Base-by-base conservation (phyloP, 2,113 vertebrate genomes). In the Echinops telfairi region DNA sequence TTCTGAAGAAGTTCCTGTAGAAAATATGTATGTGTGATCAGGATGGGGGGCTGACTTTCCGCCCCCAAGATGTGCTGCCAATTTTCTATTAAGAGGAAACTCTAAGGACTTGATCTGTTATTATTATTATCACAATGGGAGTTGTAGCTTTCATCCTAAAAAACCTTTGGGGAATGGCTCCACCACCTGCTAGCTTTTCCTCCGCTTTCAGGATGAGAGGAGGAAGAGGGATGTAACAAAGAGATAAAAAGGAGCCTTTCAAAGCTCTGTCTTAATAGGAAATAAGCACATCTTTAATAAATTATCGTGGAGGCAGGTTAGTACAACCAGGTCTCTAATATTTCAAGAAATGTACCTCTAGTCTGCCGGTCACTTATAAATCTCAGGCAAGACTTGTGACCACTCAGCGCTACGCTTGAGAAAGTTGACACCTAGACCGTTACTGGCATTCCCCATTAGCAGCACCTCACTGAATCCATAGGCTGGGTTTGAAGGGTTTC, bases 251-350 rank as follows among this genome's bases (percentile, higher is more conserved):
- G 47, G 47, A 23, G 68, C 23, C 31, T 36, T 57, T 43, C 53
- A 85, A 85, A 70, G 31, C 4, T 75, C 83, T 76, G n/a, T 75
- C 57, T 76, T 90, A 27, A 68, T 38, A 43, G 57, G 84, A 87
- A 86, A 71, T 11, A 29, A 86, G 57, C 36, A 79, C 70, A 70
- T 64, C n/a, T 70, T 83, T 33, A 75, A 12, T 62, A 60, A 83
- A 75, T n/a, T 81, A 17, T 64, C 40, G 31, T 6, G 22, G 31
- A 90, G 71, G 76, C 29, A 60, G 7, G n/a, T 33, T 47, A 68
- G 68, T 29, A 11, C 75, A 33, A 40, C n/a, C 38, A 36, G 22
- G 19, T 40, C 3, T 40, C 33, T 58, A 58, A 36, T 16, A 20
- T 71, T 75, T 68, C 38, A 92, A 68, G 76, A 38, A 81, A 12